Evolutionary conservation across 2,888 invertebrate genomes (phyloP), one percentile per base, ranked within the genome.

Genomic region (Danaus chrysippus): DNA sequence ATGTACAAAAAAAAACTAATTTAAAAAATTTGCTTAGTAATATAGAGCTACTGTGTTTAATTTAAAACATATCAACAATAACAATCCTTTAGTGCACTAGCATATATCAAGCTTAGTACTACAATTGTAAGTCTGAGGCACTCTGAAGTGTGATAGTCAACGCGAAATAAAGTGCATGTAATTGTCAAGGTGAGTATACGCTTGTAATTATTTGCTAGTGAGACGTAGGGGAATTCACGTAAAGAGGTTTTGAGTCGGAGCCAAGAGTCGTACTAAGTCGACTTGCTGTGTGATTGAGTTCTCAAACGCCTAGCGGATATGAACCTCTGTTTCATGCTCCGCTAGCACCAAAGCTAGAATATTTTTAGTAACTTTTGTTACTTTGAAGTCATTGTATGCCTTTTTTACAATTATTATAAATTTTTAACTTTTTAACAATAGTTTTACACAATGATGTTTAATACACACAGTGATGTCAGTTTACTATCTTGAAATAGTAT

Each of bases 201-300:
- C 82, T 78, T 76, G 85, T 84, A 87, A 87, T 88, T 87, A 86
- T 86, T 86, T 86, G 84, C 84, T 74, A 80, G 77, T 83, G 83
- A 84, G 86, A 87, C 88, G 81, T 82, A 83, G 83, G 86, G 86
- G 82, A 77, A 82, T 83, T 84, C 49, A 46, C 46, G 17, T 49
- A 49, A 78, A 87, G 88, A 78, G 81, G 82, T 76, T 83, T 86
- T 83, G 85, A 85, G 59, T 52, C 58, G 17, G 17, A 46, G 49
- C 61, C 59, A 59, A 52, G 56, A 54, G 46, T 41, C 49, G 15
- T 17, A 49, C 49, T 49, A 17, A 49, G 49, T 49, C 49, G 49
- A 17, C 46, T 46, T 46, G 46, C 49, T 49, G 49, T 49, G 49
- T 49, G 49, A 49, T 49, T 49, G 49, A 49, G 49, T 11, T 17